Evolutionary conservation across 2,888 invertebrate genomes (phyloP).

Genomic region (Acleris sparsana): DNA sequence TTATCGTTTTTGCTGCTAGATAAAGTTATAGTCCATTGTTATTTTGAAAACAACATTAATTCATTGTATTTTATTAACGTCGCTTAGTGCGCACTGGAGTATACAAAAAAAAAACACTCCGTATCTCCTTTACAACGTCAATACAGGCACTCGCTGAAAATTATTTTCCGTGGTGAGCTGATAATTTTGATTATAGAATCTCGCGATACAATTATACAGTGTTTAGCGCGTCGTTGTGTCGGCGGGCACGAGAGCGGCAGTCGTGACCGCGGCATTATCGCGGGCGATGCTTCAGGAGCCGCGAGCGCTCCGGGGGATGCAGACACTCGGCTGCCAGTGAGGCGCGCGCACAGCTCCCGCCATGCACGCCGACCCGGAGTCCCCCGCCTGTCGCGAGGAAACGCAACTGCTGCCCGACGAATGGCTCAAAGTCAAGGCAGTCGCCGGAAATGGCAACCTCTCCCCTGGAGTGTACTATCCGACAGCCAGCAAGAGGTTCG

Average conservation of each 20-base stretch:
- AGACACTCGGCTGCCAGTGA: conserved; percentile 62
- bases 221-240: conserved; percentile 73
- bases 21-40: conserved; percentile 5
- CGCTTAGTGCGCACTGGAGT: neutral
- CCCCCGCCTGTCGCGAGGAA: conserved; percentile 77
- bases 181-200: conserved; percentile 80
- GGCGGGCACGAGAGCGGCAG: conserved; percentile 66
- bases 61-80: neutral
- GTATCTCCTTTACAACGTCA: conserved; percentile 58
- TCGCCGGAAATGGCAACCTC: conserved; percentile 73
- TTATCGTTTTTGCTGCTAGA: conserved; percentile 9
- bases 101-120: conserved; percentile 49
- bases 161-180: conserved; percentile 75
- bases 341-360: conserved; percentile 54
- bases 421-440: conserved; percentile 77
- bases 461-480: conserved; percentile 81
- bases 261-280: conserved; percentile 82
- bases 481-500: conserved; percentile 78
- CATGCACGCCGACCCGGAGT: conserved; percentile 79
- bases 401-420: conserved; percentile 76
- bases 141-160: conserved; percentile 70
- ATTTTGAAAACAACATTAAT: neutral
- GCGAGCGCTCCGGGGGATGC: conserved; percentile 66
- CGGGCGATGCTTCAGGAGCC: conserved; percentile 77
- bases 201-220: conserved; percentile 79